Percentiles rank a stretch among this genome's conserved stretches.
phyloP scores from a whole-genome alignment of 2,113 vertebrate species.

The Cololabis saira region DNA sequence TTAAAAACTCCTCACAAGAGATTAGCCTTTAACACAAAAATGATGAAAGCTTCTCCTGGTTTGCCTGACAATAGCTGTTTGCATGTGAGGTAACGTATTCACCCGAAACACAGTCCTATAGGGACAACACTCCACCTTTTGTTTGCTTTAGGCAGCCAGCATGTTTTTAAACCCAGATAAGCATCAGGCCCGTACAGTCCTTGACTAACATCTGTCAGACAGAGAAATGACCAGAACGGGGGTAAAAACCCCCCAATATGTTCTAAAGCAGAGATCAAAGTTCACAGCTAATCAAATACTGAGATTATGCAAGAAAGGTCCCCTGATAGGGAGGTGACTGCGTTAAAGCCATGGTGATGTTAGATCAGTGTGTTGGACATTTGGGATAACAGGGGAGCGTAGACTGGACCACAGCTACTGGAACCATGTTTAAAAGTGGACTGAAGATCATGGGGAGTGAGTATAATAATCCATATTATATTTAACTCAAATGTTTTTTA shows the following conservation, averaged over 20 bases:
- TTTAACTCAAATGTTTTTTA: neutral
- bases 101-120: slow-evolving; percentile 14
- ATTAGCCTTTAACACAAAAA: slow-evolving; percentile 11
- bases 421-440: slow-evolving; percentile 71
- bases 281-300: slow-evolving; percentile 76
- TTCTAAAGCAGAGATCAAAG: slow-evolving; percentile 79
- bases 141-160: neutral
- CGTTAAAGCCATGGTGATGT: too few relatives aligned
- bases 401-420: slow-evolving; percentile 19
- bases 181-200: slow-evolving; percentile 23
- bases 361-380: neutral
- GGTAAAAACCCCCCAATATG: slow-evolving; percentile 24
- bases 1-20: neutral
- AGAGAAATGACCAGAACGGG: slow-evolving; percentile 12
- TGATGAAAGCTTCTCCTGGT: slow-evolving; percentile 19
- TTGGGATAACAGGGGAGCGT: slow-evolving; percentile 13
- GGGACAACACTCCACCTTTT: slow-evolving; percentile 1
- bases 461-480: slow-evolving; percentile 41
- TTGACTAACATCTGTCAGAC: slow-evolving; percentile 49
- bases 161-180: slow-evolving; percentile 27
- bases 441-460: slow-evolving; percentile 76
- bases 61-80: slow-evolving; percentile 21
- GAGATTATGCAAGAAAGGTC: slow-evolving; percentile 34
- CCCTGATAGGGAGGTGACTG: slow-evolving; percentile 22
- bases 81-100: slow-evolving; percentile 12